phyloP scores from a whole-genome alignment of 1,140 invertebrate genomes.

The Paramacrobiotus metropolitanus region DNA sequence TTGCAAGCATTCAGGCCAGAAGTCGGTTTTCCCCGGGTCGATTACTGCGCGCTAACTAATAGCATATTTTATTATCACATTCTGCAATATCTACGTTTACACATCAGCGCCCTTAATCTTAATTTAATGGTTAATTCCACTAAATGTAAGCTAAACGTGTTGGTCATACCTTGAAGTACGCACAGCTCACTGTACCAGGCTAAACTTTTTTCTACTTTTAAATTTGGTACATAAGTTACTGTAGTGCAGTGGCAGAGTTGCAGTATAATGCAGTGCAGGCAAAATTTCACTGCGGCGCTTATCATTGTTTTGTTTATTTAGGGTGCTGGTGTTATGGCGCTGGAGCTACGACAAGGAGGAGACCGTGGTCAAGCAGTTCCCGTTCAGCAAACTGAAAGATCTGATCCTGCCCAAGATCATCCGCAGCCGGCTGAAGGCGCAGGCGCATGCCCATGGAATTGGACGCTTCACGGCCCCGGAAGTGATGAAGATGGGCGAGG shows the following conservation, averaged over 20 bases:
- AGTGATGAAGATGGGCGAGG: conserved; percentile 8
- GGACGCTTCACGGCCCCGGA: conserved; percentile 12
- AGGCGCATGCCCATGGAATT: conserved; percentile 11
- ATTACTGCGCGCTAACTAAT: too few relatives aligned
- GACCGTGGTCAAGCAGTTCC: neutral
- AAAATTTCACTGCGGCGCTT: too few relatives aligned
- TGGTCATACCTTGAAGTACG: neutral
- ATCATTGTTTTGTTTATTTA: neutral
- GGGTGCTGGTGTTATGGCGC: conserved; percentile 1
- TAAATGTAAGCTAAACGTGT: too few relatives aligned
- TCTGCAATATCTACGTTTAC: too few relatives aligned
- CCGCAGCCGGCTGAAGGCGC: neutral
- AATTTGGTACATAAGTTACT: neutral
- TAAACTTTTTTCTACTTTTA: neutral
- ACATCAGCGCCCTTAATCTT: too few relatives aligned
- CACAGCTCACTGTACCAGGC: neutral
- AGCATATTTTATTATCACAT: too few relatives aligned
- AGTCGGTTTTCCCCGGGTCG: too few relatives aligned
- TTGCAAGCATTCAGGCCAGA: too few relatives aligned
- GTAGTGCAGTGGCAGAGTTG: too few relatives aligned
- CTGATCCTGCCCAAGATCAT: neutral
- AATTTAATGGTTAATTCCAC: too few relatives aligned
- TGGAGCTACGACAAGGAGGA: neutral
- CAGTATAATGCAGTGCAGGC: too few relatives aligned
- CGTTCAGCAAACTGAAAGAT: neutral